Conservation (phyloP, 2,113 vertebrate species). For the Chaetodon trifascialis region DNA sequence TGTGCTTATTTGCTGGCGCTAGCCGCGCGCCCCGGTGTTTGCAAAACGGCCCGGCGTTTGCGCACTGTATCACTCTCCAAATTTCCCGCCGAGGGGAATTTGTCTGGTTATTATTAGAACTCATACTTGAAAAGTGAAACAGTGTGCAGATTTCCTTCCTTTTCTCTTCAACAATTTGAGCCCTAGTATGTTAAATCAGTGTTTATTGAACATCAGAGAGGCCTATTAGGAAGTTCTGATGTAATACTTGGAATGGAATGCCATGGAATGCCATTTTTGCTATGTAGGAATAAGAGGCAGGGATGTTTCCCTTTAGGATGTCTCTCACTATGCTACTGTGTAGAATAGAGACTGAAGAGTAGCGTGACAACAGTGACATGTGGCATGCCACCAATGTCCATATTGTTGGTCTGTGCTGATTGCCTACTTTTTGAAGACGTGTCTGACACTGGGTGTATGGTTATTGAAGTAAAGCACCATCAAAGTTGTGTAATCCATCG, state of each 20-base stretch:
- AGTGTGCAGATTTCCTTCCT: neutral
- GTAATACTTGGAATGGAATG: neutral
- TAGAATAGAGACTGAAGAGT: neutral
- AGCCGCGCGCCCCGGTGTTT: too few relatives aligned
- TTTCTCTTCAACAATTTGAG: neutral
- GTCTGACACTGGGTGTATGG: neutral
- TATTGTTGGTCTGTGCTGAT: neutral
- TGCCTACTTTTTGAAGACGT: neutral
- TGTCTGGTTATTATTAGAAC: neutral
- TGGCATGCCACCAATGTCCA: neutral
- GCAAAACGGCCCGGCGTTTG: too few relatives aligned
- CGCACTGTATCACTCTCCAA: too few relatives aligned
- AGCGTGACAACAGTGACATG: neutral
- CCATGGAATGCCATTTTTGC: neutral
- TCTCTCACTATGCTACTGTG: neutral
- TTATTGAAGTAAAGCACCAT: neutral
- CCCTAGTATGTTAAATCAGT: neutral
- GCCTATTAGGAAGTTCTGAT: neutral
- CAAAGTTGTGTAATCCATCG: neutral
- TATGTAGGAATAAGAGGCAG: neutral
- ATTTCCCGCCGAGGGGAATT: too few relatives aligned
- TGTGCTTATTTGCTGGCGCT: too few relatives aligned
- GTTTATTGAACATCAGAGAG: neutral
- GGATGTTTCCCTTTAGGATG: neutral
- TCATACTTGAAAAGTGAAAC: neutral